Conservation (phyloP, 2,113 vertebrate species). For the Tachuris rubrigastra region DNA sequence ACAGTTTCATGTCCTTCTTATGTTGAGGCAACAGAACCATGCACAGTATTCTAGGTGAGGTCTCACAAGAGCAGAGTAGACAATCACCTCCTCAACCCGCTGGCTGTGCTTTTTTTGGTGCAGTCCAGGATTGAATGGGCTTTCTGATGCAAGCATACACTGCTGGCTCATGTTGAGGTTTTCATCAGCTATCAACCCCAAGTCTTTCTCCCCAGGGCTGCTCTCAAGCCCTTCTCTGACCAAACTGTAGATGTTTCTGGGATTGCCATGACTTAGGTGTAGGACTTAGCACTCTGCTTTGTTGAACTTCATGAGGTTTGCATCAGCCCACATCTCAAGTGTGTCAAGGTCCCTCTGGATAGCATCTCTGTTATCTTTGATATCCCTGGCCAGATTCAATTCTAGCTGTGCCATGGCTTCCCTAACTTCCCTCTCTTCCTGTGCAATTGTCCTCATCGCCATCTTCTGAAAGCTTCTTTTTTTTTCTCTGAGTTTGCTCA, state of each 20-base stretch:
- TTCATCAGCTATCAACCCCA: not conserved
- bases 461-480: not conserved
- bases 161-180: not conserved
- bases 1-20: not conserved
- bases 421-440: not conserved
- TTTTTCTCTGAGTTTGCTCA: not conserved
- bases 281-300: not conserved
- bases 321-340: not conserved
- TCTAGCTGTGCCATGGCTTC: not conserved
- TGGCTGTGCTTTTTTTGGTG: fast-evolving
- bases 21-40: no score
- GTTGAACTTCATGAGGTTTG: not conserved
- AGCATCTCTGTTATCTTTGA: not conserved
- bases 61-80: not conserved
- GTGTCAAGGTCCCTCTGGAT: not conserved
- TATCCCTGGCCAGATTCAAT: not conserved
- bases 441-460: not conserved
- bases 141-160: not conserved
- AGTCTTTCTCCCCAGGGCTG: not conserved
- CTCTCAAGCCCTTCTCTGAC: not conserved
- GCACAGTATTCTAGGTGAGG: fast-evolving
- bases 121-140: not conserved
- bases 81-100: not conserved
- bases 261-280: not conserved
- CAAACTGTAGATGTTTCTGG: not conserved